phyloP scores from a whole-genome alignment of 2,797 vertebrate genomes.

The Bryconaethiops microstoma region DNA sequence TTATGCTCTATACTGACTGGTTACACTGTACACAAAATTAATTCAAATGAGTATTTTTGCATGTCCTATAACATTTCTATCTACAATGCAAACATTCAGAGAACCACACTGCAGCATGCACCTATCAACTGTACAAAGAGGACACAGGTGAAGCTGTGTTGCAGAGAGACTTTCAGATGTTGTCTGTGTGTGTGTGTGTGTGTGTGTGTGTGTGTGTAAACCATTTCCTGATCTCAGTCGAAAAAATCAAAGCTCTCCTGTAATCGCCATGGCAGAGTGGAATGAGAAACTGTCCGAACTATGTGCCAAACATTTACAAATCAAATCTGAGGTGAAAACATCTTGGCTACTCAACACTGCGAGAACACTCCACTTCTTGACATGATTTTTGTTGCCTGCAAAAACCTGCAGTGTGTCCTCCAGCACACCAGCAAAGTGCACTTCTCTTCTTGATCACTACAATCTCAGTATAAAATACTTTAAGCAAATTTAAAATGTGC shows the following conservation, averaged over 20 bases:
- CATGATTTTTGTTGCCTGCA: neutral
- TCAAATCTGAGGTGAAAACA: conserved; percentile 23
- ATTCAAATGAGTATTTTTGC: conserved; percentile 39
- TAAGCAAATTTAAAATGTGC: conserved; percentile 21
- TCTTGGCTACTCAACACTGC: conserved; percentile 4
- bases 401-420: conserved; percentile 15
- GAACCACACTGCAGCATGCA: conserved; percentile 55
- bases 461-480: conserved; percentile 37
- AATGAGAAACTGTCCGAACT: conserved; percentile 21
- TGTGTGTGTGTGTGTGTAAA: conserved; percentile 40
- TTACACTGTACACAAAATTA: conserved; percentile 48
- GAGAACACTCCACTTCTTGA: neutral
- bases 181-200: neutral
- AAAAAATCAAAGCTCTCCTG: conserved; percentile 6
- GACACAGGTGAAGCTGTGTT: conserved; percentile 28
- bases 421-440: conserved; percentile 23
- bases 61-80: conserved; percentile 58
- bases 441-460: conserved; percentile 13
- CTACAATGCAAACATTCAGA: conserved; percentile 55
- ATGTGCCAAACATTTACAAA: neutral
- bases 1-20: conserved; percentile 33
- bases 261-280: neutral
- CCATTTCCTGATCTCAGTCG: conserved; percentile 5
- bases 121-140: conserved; percentile 34
- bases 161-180: conserved; percentile 11